These are phyloP conservation scores for Sebastes matsubarae DNA, from an alignment of 2,797 vertebrate genomes.

Conservation along the genomic window DNA sequence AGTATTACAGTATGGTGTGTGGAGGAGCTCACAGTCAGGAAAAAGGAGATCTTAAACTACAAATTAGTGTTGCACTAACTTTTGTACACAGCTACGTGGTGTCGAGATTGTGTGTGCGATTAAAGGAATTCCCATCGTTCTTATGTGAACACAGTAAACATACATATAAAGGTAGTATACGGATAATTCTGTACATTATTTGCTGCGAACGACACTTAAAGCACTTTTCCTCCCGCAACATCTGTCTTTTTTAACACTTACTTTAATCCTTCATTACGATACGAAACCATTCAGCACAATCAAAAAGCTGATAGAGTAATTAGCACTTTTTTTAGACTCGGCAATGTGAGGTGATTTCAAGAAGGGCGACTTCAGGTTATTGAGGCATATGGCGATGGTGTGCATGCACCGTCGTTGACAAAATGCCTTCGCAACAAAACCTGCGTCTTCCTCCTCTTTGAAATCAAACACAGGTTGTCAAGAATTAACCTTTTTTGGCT, in stretches of 20 bases:
- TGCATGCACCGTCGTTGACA: slow-evolving; percentile 4
- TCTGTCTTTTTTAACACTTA: background rate
- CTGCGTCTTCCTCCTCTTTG: background rate
- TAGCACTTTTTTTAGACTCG: slow-evolving; percentile 18
- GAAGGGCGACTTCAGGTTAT: background rate
- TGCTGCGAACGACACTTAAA: slow-evolving; percentile 64
- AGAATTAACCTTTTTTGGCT: background rate
- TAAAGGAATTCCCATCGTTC: background rate
- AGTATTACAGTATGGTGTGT: slow-evolving; percentile 5
- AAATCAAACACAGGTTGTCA: background rate
- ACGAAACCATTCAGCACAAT: slow-evolving; percentile 21
- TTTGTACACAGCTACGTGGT: slow-evolving; percentile 15
- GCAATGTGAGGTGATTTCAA: background rate
- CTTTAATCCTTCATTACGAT: background rate
- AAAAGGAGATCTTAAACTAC: background rate
- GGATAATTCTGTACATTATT: slow-evolving; percentile 65
- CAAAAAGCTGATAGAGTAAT: slow-evolving; percentile 32
- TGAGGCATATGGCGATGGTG: background rate
- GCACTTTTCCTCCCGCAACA: slow-evolving; percentile 25
- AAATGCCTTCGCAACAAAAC: background rate
- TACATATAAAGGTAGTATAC: slow-evolving; percentile 27
- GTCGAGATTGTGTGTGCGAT: slow-evolving; percentile 2
- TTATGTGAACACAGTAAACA: slow-evolving; percentile 31
- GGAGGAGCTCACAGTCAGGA: background rate
- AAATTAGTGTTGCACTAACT: slow-evolving; percentile 9